Evolutionary conservation across 2,888 invertebrate genomes (phyloP).

Genomic region (Pedicia rivosa): DNA sequence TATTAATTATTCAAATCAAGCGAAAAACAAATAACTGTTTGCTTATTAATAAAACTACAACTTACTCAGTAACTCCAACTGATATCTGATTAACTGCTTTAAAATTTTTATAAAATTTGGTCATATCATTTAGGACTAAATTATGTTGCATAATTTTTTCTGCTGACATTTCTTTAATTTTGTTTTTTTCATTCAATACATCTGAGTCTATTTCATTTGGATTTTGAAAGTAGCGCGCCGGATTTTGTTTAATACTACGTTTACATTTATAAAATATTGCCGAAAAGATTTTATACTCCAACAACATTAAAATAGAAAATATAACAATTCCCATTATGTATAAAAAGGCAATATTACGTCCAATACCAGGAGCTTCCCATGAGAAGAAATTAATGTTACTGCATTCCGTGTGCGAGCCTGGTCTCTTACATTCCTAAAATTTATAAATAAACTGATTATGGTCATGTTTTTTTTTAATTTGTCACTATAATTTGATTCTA

Average conservation of each 20-base stretch:
- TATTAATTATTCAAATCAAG: slow-evolving; percentile 45
- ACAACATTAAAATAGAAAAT: slow-evolving; percentile 41
- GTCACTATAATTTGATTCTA: no score
- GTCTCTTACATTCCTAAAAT: slow-evolving; percentile 6
- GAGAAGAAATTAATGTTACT: slow-evolving; percentile 44
- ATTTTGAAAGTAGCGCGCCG: neutral
- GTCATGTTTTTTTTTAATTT: neutral
- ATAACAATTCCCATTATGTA: slow-evolving; percentile 36
- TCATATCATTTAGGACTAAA: slow-evolving; percentile 45
- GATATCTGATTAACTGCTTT: slow-evolving; percentile 67
- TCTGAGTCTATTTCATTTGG: slow-evolving; percentile 31
- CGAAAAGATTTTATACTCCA: slow-evolving; percentile 35
- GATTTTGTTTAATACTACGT: neutral
- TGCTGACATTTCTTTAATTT: slow-evolving; percentile 29
- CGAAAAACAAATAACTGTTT: slow-evolving; percentile 7
- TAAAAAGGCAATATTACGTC: slow-evolving; percentile 47
- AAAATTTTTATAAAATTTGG: slow-evolving; percentile 58
- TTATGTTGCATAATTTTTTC: slow-evolving; percentile 30
- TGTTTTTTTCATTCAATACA: slow-evolving; percentile 37
- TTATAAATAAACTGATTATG: neutral
- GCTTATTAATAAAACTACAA: slow-evolving; percentile 12
- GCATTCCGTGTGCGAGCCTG: no score
- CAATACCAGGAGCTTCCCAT: slow-evolving; percentile 53
- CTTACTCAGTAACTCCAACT: slow-evolving; percentile 29
- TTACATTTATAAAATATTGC: neutral